Percentiles rank a stretch among this genome's conserved stretches.
These are phyloP conservation scores for Himantopus leucocephalus DNA, from an alignment of 2,113 vertebrate species.

Conservation along the genomic window DNA sequence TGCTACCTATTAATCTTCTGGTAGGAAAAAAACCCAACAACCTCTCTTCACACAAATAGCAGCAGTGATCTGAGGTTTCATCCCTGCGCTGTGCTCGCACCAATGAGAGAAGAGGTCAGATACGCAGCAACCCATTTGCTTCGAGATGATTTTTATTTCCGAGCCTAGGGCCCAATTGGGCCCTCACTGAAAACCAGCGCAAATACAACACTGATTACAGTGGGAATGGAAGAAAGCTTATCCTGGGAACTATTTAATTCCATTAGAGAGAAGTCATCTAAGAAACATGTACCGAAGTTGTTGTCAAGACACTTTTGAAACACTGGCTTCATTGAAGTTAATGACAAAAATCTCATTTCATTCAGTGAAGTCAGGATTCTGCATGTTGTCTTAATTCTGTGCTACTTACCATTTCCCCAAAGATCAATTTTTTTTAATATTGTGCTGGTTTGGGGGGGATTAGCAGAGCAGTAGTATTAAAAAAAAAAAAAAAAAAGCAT, in stretches of 20 bases:
- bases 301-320: not conserved
- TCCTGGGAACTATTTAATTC: not conserved
- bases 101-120: not conserved
- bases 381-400: not conserved
- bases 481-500: not conserved
- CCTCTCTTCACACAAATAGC: not conserved
- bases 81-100: not conserved
- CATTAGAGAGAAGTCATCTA: not conserved
- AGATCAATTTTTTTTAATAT: not conserved
- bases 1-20: conserved; percentile 11
- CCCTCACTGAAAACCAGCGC: not conserved
- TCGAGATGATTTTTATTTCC: not conserved
- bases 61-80: not conserved
- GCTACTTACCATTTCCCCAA: not conserved
- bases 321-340: not conserved
- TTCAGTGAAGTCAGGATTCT: not conserved
- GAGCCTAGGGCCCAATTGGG: not conserved
- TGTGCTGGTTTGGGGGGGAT: not conserved
- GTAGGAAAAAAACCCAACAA: not conserved
- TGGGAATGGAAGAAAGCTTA: not conserved
- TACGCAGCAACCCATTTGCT: not conserved
- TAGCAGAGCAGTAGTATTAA: not conserved
- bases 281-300: not conserved
- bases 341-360: not conserved
- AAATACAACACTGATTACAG: not conserved